Conservation (phyloP, 2,113 vertebrate species). For the Megalops atlanticus region DNA sequence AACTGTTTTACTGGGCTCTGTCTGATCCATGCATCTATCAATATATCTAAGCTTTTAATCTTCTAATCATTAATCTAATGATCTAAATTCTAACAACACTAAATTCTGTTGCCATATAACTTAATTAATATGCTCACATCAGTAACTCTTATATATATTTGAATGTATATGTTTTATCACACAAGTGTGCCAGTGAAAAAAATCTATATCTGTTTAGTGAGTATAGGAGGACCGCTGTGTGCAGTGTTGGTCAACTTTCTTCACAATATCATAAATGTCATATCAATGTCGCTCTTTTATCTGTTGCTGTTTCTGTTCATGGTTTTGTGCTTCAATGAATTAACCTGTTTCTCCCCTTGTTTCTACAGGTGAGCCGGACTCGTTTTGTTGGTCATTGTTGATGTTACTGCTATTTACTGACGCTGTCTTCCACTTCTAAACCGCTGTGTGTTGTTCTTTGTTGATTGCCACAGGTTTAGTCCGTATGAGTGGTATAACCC, state of each 20-base stretch:
- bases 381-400: constrained; percentile 32
- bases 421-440: constrained; percentile 45
- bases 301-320: not conserved
- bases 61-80: not conserved
- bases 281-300: not conserved
- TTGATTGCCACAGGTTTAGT: constrained; percentile 96
- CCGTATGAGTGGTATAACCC: constrained; percentile 99
- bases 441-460: constrained; percentile 69
- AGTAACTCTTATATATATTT: no score
- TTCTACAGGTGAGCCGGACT: constrained; percentile 58
- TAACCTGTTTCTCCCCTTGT: constrained; percentile 61
- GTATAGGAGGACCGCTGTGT: not conserved
- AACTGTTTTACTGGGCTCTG: no score
- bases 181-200: no score
- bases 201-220: not conserved
- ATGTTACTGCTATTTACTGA: constrained; percentile 22
- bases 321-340: constrained; percentile 21
- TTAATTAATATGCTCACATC: no score
- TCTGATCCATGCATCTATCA: not conserved
- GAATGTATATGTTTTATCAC: no score
- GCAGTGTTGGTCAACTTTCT: not conserved
- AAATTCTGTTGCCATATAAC: not conserved
- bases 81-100: constrained; percentile 15
- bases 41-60: not conserved
- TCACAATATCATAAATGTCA: not conserved